Percentiles rank a stretch among this genome's conserved stretches.
Evolutionary conservation across 2,888 invertebrate species (phyloP).

Genomic region (Temnothorax ravouxi): DNA sequence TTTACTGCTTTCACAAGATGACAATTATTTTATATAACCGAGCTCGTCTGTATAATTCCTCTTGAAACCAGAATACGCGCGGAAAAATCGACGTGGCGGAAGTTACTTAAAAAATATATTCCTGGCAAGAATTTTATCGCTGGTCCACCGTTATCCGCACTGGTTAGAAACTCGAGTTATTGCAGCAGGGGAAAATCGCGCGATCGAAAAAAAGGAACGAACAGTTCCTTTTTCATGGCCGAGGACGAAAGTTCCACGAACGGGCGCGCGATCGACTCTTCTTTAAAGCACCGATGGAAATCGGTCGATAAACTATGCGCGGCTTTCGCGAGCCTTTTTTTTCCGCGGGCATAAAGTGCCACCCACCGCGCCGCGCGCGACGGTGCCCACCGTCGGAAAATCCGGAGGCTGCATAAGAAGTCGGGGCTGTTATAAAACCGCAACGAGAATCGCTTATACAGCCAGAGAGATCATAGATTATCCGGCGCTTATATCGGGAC

Average conservation of each 20-base stretch:
- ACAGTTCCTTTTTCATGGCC: constrained; percentile 19
- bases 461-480: constrained; percentile 49
- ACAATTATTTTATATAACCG: neutral
- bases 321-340: constrained; percentile 35
- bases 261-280: constrained; percentile 16
- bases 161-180: constrained; percentile 24
- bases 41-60: neutral
- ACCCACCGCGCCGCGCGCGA: neutral
- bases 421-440: constrained; percentile 41
- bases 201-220: neutral
- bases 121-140: constrained; percentile 29
- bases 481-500: constrained; percentile 41
- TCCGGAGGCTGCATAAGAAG: constrained; percentile 40
- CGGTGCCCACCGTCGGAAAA: constrained; percentile 27
- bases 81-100: neutral
- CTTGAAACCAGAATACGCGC: neutral
- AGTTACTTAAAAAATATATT: constrained; percentile 26
- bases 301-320: constrained; percentile 54
- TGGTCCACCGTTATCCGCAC: neutral
- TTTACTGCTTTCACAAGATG: neutral
- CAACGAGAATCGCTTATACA: constrained; percentile 52
- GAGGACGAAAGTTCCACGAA: constrained; percentile 12
- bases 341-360: constrained; percentile 9
- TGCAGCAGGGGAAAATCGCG: constrained; percentile 8
- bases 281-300: constrained; percentile 1